Base-by-base conservation (phyloP, 2,888 invertebrate species). In the Machimus atricapillus region DNA sequence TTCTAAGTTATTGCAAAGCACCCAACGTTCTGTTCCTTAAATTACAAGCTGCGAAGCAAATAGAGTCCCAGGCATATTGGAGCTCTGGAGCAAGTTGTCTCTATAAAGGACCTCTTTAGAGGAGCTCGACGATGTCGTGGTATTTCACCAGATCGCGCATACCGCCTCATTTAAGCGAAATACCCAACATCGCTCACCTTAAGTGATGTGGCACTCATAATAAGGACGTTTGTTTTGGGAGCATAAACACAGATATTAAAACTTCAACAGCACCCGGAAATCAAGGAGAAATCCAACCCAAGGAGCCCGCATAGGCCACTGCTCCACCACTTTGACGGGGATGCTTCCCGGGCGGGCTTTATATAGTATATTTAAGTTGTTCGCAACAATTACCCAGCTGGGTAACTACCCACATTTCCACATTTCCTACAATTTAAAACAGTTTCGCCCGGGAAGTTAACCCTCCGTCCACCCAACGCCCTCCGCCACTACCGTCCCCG, bases 341-440 rank as follows among this genome's bases (percentile, higher is more conserved):
- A 19, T 66, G 23, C 23, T 66, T 66, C 23, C 66, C 66, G 66
- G 66, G 52, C 23, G 79, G 9, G 52, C 16, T 79, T 79, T 79
- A 79, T 79, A 78, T n/a, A n/a, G n/a, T n/a, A n/a, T 79, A 79
- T 79, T 46, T 79, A 79, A 46, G 46, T 52, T 79, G 46, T 79
- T 79, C 23, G 79, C 27, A 79, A 79, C 79, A 79, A 79, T 79
- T 79, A 52, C 79, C 79, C 79, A 79, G 79, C 79, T 46, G 46
- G 52, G 79, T 79, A 79, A 79, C 79, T 79, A 79, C 52, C 79
- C 79, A 79, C 52, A 52, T 79, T 79, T 79, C 79, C 79, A 79
- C 52, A 52, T 79, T 79, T 79, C 52, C 79, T 79, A 79, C 79
- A 52, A 79, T 79, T 79, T 79, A 79, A 79, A 79, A 19, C 52